Evolutionary conservation across 2,797 vertebrate genomes (phyloP).

Genomic region (Buceros bicornis): DNA sequence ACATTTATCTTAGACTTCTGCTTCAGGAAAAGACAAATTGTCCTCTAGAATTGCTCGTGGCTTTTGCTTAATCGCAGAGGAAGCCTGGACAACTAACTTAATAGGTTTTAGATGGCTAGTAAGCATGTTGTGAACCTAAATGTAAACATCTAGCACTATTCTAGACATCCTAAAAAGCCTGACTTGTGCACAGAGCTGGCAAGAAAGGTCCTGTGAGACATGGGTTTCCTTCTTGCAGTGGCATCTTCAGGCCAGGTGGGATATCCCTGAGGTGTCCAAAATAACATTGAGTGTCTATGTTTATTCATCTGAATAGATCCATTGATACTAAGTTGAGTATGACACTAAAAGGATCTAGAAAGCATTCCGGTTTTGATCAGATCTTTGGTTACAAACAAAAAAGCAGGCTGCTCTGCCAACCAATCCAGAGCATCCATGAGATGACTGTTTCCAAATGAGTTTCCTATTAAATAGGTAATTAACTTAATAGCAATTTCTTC

Average conservation of each 20-base stretch:
- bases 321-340: background rate
- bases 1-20: background rate
- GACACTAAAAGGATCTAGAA: background rate
- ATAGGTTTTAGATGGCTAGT: background rate
- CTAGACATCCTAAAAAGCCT: background rate
- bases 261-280: background rate
- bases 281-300: rapidly evolving
- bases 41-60: background rate
- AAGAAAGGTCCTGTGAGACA: background rate
- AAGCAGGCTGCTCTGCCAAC: background rate
- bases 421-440: background rate
- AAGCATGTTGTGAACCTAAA: background rate
- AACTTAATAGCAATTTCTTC: background rate
- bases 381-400: background rate
- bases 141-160: background rate
- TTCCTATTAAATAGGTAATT: background rate
- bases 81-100: background rate
- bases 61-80: background rate
- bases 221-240: rapidly evolving
- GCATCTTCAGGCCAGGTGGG: background rate
- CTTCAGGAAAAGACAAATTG: background rate
- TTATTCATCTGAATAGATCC: background rate
- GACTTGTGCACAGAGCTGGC: background rate
- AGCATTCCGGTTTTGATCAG: background rate
- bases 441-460: background rate